Percentiles rank a stretch among this genome's conserved stretches.
These are phyloP conservation scores for Bombus pascuorum DNA, from an alignment of 1,140 invertebrate genomes.

Conservation along the genomic window DNA sequence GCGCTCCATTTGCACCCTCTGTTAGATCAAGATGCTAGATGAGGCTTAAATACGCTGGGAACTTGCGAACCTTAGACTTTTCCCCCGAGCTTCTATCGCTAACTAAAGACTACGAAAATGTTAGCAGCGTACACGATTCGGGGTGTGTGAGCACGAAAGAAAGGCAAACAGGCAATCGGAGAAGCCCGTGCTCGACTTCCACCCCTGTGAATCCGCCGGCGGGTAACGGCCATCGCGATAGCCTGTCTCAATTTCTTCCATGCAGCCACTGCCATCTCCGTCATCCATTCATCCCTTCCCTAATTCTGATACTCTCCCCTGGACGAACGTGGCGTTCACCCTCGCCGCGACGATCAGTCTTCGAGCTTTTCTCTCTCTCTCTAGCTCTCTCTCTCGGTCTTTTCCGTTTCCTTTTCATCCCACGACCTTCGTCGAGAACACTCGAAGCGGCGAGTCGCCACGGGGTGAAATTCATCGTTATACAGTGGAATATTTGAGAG, in stretches of 20 bases:
- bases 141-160: neutral
- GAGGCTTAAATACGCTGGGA: slow-evolving; percentile 20
- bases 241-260: slow-evolving; percentile 27
- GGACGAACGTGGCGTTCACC: slow-evolving; percentile 7
- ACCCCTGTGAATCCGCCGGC: neutral
- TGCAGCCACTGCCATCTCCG: neutral
- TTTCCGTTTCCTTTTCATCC: neutral
- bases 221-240: neutral
- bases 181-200: neutral
- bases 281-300: slow-evolving; percentile 25
- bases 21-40: neutral
- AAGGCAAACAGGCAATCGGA: slow-evolving; percentile 6
- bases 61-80: neutral
- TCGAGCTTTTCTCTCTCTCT: neutral
- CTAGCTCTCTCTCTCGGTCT: neutral
- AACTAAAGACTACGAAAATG: slow-evolving; percentile 3
- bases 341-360: slow-evolving; percentile 20
- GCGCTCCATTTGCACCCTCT: neutral
- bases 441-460: neutral
- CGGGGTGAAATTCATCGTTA: too few relatives aligned
- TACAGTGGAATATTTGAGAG: neutral
- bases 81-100: neutral
- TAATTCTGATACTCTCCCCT: slow-evolving; percentile 20
- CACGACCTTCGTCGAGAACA: slow-evolving; percentile 19
- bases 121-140: slow-evolving; percentile 3